These are phyloP conservation scores for Poeciliopsis infans DNA, from an alignment of 2,797 vertebrate genomes.

Conservation along the genomic window DNA sequence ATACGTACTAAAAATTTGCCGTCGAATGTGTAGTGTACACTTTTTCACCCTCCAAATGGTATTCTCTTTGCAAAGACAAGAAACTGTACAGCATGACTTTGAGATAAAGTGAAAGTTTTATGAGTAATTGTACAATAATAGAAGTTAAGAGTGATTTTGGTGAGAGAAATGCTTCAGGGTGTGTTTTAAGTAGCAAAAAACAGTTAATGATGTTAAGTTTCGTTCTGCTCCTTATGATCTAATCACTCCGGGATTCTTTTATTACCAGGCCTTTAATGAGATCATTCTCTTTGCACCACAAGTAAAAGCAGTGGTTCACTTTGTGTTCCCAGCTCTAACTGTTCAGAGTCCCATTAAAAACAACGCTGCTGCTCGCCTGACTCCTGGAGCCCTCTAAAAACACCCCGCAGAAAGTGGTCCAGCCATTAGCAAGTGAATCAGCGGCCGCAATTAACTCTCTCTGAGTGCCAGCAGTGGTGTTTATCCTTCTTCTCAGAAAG, in stretches of 20 bases:
- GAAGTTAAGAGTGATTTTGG: conserved; percentile 31
- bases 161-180: conserved; percentile 32
- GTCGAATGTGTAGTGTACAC: background rate
- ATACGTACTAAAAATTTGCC: background rate
- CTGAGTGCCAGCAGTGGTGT: conserved; percentile 65
- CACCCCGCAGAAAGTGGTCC: conserved; percentile 65
- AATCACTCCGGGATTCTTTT: conserved; percentile 57
- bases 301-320: conserved; percentile 55
- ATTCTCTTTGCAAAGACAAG: conserved; percentile 5
- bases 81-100: background rate
- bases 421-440: conserved; percentile 71
- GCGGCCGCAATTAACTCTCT: conserved; percentile 74
- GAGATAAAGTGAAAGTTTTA: conserved; percentile 29
- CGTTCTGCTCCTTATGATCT: conserved; percentile 43
- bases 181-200: conserved; percentile 36
- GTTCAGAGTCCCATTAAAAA: conserved; percentile 69
- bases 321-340: conserved; percentile 43
- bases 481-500: conserved; percentile 57
- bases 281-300: conserved; percentile 50
- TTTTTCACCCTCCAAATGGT: background rate
- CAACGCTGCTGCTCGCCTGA: conserved; percentile 54
- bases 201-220: conserved; percentile 35
- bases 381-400: conserved; percentile 73
- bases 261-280: conserved; percentile 66
- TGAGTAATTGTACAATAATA: conserved; percentile 21